Evolutionary conservation across 2,797 vertebrate species (phyloP), one percentile per base, ranked within the genome.

Genomic region (Amblyopsis hoosieri): DNA sequence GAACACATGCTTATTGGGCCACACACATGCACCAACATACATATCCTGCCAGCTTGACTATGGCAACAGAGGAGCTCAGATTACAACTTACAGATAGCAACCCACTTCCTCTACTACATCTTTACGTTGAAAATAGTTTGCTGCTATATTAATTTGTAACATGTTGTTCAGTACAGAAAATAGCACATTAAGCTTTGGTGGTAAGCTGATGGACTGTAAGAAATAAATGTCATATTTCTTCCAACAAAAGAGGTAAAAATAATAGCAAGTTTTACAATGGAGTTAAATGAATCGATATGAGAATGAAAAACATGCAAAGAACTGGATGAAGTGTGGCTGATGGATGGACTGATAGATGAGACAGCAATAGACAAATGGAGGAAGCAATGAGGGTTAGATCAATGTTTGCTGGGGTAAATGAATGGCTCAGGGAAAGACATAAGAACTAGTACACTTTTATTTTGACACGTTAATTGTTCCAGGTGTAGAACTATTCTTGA

Each of bases 401-500:
- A 66, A 60, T 37, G 37, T 37, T 37, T 9, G 37, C 9, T 9
- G 37, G 37, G 37, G 37, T 37, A 6, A 78, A 75, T 61, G 59
- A 75, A 80, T 57, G 73, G 57, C 85, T 68, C 82, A 81, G 83
- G 80, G 77, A 82, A 82, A 78, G 74, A 83, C 5, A 9, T 37
- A 37, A 9, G 37, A 84, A 86, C 78, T 67, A 76, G 57, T 70
- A 89, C 87, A 84, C 47, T 85, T 83, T 87, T 87, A 85, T 84
- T 89, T 82, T 81, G 82, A 86, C 88, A 87, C 72, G 45, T 65
- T 78, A 75, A 81, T 82, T 85, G 86, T 75, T 76, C 82, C 83
- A 81, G 75, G 83, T 85, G 82, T 86, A 78, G 78, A 85, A 89
- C 85, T 86, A 86, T 85, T 86, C 80, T 87, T 88, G 81, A 37